phyloP scores from a whole-genome alignment of 2,113 vertebrate genomes.

The Numida meleagris region DNA sequence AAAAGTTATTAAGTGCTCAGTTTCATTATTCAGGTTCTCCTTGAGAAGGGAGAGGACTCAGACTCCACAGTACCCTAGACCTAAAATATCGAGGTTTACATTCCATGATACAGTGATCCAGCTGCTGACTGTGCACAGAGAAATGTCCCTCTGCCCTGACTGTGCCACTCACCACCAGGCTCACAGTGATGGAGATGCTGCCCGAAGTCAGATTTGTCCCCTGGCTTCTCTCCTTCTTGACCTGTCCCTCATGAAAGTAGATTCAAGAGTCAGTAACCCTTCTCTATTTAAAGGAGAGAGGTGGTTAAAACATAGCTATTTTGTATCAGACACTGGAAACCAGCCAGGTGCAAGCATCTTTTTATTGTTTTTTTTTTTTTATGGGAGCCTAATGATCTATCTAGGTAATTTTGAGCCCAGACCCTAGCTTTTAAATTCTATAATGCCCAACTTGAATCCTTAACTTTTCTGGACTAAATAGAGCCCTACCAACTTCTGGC shows the following conservation, averaged over 20 bases:
- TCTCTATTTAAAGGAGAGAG: not conserved
- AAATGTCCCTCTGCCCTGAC: not conserved
- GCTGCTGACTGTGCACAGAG: not conserved
- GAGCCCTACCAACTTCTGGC: not conserved
- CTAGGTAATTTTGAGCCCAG: not conserved
- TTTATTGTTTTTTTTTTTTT: rapidly evolving
- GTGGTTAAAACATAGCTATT: rapidly evolving
- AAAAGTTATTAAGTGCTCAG: not conserved
- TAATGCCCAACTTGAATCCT: not conserved
- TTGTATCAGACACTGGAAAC: not conserved
- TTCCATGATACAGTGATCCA: not conserved
- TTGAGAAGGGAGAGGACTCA: not conserved
- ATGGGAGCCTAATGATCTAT: not conserved
- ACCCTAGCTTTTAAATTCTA: not conserved
- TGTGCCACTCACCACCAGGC: not conserved
- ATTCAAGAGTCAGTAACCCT: not conserved
- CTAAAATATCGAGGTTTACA: not conserved
- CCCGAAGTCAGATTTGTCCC: not conserved
- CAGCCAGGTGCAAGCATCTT: not conserved
- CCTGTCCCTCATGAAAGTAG: not conserved
- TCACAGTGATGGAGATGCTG: not conserved
- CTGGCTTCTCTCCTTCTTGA: not conserved
- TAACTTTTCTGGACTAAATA: not conserved
- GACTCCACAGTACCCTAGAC: not conserved
- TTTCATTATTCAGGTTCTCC: not conserved